Percentiles rank a stretch among this genome's conserved stretches.
phyloP scores from a whole-genome alignment of 2,797 vertebrate species.

The Oreochromis mossambicus region DNA sequence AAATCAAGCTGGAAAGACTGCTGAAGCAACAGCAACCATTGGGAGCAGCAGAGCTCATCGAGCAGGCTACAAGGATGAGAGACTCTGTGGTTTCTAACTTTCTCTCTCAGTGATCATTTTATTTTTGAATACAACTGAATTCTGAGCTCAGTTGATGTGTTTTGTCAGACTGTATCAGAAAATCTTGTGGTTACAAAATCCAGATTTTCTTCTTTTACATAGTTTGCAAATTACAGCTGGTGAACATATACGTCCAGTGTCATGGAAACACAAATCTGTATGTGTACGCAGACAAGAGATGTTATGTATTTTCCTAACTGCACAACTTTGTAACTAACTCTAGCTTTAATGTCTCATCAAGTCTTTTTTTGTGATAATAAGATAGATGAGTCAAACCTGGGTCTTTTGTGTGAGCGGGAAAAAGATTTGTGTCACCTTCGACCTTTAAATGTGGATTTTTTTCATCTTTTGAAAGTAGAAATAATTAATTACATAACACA shows the following conservation, averaged over 20 bases:
- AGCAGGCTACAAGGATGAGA: background rate
- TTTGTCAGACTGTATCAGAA: background rate
- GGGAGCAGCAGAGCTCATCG: background rate
- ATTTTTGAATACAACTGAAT: background rate
- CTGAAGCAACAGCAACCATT: background rate
- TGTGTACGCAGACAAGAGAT: background rate
- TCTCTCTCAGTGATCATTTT: background rate
- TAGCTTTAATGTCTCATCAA: background rate
- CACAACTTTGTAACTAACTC: background rate
- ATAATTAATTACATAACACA: background rate
- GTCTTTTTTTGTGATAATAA: background rate
- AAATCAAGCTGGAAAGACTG: background rate
- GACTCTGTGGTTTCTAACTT: background rate
- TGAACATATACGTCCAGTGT: background rate
- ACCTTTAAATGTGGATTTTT: background rate
- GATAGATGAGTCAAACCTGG: background rate
- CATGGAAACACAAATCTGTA: background rate
- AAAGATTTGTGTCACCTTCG: background rate
- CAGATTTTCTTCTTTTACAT: background rate
- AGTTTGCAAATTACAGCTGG: background rate
- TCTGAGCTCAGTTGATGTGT: background rate
- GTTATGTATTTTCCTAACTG: background rate
- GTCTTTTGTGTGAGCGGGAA: background rate
- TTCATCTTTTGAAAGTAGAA: background rate
- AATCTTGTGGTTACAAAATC: background rate